Conservation (phyloP, 1,140 invertebrate genomes). For the Trichoplusia ni region DNA sequence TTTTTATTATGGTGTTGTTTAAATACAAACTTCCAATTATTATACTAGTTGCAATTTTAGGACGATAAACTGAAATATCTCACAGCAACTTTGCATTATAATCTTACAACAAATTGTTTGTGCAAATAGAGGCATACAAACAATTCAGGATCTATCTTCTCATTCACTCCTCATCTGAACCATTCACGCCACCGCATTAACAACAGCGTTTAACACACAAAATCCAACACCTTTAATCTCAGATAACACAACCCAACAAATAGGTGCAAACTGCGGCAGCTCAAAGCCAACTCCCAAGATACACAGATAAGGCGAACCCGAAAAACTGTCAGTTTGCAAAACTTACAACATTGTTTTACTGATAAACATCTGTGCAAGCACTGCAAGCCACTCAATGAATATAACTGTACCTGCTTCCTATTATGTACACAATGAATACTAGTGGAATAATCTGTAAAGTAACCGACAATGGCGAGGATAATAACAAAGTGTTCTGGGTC, state of each 20-base stretch:
- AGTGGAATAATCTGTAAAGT: slow-evolving; percentile 78
- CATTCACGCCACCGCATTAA: background rate
- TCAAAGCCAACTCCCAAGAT: slow-evolving; percentile 33
- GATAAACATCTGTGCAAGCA: slow-evolving; percentile 67
- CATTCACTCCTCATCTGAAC: background rate
- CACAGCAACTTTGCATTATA: too few relatives aligned
- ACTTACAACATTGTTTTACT: slow-evolving; percentile 74
- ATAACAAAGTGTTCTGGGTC: slow-evolving; percentile 59
- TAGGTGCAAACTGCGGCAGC: slow-evolving; percentile 25
- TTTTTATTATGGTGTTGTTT: too few relatives aligned
- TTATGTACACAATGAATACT: slow-evolving; percentile 54
- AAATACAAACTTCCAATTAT: too few relatives aligned
- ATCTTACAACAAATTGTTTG: too few relatives aligned
- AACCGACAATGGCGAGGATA: slow-evolving; percentile 77
- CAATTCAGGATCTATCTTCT: too few relatives aligned
- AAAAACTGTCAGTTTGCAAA: slow-evolving; percentile 66
- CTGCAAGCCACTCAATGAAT: slow-evolving; percentile 67
- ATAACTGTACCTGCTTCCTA: slow-evolving; percentile 68
- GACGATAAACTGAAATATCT: too few relatives aligned
- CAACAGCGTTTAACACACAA: slow-evolving; percentile 5
- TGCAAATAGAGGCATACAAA: too few relatives aligned
- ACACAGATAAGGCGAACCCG: slow-evolving; percentile 50
- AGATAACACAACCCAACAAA: slow-evolving; percentile 26
- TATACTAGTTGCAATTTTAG: too few relatives aligned
- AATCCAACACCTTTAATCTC: slow-evolving; percentile 21